These are phyloP conservation scores for Cisticola juncidis DNA, from an alignment of 2,113 vertebrate genomes.

Conservation along the genomic window DNA sequence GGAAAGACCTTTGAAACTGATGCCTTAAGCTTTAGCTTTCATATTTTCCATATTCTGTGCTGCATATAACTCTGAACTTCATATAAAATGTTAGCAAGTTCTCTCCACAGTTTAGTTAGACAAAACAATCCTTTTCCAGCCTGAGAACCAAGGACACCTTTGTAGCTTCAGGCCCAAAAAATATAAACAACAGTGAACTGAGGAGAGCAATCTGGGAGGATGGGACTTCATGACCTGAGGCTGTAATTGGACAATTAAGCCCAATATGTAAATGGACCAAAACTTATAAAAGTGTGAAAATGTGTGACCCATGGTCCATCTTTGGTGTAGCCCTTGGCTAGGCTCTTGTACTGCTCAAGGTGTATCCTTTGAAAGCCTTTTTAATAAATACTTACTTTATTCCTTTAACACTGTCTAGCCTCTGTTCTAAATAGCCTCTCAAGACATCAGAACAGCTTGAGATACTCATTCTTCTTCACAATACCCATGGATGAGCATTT, in stretches of 20 bases:
- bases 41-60: neutral
- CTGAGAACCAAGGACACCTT: neutral
- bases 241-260: neutral
- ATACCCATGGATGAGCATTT: neutral
- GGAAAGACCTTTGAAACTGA: neutral
- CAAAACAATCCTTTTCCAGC: neutral
- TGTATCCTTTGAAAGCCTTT: neutral
- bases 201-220: neutral
- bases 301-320: rapidly evolving
- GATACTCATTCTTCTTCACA: neutral
- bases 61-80: neutral
- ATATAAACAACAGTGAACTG: rapidly evolving
- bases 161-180: neutral
- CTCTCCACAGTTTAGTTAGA: neutral
- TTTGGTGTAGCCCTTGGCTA: neutral
- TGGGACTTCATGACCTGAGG: neutral
- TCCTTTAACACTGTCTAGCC: neutral
- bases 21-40: neutral
- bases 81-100: neutral
- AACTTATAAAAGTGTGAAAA: neutral
- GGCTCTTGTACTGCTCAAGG: neutral
- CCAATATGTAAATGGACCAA: neutral
- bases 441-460: neutral
- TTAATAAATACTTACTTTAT: neutral
- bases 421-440: neutral